Evolutionary conservation across 2,888 invertebrate genomes (phyloP), one percentile per base, ranked within the genome.

Genomic region (Teleiodes luculella): DNA sequence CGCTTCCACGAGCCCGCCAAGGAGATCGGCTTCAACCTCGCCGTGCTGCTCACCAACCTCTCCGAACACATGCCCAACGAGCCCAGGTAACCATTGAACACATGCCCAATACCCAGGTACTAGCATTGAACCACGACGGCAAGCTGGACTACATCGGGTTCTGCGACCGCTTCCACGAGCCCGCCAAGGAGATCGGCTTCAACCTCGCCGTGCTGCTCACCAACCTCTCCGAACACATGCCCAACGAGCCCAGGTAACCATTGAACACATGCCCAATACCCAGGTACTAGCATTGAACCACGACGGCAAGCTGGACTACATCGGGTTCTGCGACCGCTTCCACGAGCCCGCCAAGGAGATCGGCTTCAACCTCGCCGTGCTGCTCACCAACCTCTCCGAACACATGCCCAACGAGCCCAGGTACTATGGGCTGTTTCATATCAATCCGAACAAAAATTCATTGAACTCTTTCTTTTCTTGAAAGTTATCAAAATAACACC

Each of bases 301-400:
- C 82, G 99, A 99, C 77, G 99, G 99, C 0, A 98, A 99, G 84
- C 94, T 99, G 61, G 98, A 99, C 89, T 99, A 99, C 84, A 93
- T 97, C 43, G 98, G 97, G 59, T 99, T 99, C 90, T 96, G 98
- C 60, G 99, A 99, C 80, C 93, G 98, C 49, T 99, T 99, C 94
- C 98, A 99, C 89, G 98, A 99, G 78, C 99, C 99, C 0, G 97
- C 99, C 28, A 98, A 99, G 81, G 99, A 99, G 90, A 99, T 99
- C 70, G 99, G 98, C 68, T 99, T 99, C 90, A 99, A 99, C 86
- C 92, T 99, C 71, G 99, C 99, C 37, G 98, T 99, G 1, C 89
- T 99, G 31, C 91, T 99, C 39, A 99, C 99, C 10, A 99, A 99
- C 80, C 86, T 99, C 28, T 98, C 98, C 0, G 99, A 99, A 72